These are phyloP conservation scores for Zosterops lateralis DNA, from an alignment of 2,113 vertebrate species.

Conservation along the genomic window DNA sequence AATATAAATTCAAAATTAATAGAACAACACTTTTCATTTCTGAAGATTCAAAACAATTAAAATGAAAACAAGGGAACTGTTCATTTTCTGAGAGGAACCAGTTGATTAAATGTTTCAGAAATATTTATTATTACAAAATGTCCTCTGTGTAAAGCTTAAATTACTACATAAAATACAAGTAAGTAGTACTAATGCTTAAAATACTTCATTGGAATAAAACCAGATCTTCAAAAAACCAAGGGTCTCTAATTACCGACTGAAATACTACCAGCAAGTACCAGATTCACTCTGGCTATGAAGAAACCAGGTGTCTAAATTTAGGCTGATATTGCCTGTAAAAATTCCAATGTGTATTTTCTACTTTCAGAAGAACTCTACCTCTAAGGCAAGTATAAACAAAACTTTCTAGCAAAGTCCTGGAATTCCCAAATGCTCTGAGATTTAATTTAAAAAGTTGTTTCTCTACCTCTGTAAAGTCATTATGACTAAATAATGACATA, in stretches of 20 bases:
- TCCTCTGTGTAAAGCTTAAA: neutral
- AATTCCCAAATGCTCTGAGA: neutral
- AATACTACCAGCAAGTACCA: neutral
- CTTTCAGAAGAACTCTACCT: neutral
- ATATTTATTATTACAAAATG: neutral
- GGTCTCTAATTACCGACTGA: neutral
- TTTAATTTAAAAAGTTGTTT: neutral
- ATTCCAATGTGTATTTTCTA: neutral
- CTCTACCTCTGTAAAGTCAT: neutral
- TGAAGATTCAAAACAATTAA: neutral
- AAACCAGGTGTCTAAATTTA: neutral
- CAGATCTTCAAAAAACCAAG: neutral
- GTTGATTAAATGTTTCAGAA: neutral
- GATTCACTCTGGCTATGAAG: neutral
- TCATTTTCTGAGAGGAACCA: neutral
- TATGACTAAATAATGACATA: neutral
- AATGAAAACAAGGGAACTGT: neutral
- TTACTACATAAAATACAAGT: neutral
- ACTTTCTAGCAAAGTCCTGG: neutral
- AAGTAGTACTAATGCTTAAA: neutral
- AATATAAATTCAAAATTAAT: neutral
- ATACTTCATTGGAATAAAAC: neutral
- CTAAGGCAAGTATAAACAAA: slow-evolving; percentile 8
- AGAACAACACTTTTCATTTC: neutral
- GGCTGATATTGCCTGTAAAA: neutral